These are phyloP conservation scores for Fragum whitleyi DNA, from an alignment of 2,888 invertebrate genomes.

Conservation along the genomic window DNA sequence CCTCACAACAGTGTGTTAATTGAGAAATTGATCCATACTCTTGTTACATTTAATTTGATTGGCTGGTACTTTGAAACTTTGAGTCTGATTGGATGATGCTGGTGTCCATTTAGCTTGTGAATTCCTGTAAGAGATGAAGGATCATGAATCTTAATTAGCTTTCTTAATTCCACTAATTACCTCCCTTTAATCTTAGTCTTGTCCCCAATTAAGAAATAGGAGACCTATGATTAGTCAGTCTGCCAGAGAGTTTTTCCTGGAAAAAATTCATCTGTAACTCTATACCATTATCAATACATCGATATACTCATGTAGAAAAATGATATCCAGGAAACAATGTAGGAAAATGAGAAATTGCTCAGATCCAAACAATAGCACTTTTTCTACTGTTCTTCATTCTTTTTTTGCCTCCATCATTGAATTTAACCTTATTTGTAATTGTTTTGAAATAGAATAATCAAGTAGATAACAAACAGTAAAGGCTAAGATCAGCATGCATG, in stretches of 20 bases:
- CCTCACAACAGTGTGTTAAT: neutral
- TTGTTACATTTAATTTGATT: neutral
- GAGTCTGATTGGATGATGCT: slow-evolving; percentile 5
- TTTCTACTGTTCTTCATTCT: no score
- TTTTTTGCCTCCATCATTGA: no score
- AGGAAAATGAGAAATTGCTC: neutral
- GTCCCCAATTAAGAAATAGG: neutral
- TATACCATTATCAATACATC: no score
- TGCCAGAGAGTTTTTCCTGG: neutral
- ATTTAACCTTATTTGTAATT: no score
- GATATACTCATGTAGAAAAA: no score
- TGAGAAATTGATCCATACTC: neutral
- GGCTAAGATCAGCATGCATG: no score
- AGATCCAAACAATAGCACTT: no score
- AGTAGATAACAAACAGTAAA: no score
- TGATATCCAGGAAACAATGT: neutral
- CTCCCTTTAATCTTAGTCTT: neutral
- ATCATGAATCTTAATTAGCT: slow-evolving; percentile 1
- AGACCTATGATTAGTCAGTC: neutral
- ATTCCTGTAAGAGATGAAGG: neutral
- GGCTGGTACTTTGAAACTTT: neutral
- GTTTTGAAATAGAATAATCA: no score
- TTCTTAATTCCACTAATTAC: neutral
- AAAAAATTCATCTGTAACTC: no score
- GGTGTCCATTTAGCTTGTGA: neutral